A percentile compares a stretch with the other conserved stretches of the same genome.
phyloP scores from a whole-genome alignment of 2,888 invertebrate species.

The Cosmorhoe ocellata region DNA sequence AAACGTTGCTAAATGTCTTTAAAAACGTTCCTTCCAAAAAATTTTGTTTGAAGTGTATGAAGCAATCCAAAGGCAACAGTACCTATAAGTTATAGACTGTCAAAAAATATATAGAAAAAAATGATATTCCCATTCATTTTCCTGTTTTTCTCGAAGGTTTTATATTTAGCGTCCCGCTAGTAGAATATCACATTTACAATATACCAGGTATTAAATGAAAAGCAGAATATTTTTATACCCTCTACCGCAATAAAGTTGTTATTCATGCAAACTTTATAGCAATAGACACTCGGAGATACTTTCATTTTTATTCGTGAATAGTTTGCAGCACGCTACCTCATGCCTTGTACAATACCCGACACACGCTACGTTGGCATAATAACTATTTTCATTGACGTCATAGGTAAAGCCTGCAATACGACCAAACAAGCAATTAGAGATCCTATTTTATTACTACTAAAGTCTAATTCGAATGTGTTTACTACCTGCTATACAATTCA shows the following conservation, averaged over 20 bases:
- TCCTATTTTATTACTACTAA: constrained; percentile 19
- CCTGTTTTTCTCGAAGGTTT: too few species aligned
- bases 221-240: too few species aligned
- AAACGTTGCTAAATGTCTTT: too few species aligned
- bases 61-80: too few species aligned
- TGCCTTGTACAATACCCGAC: constrained; percentile 20
- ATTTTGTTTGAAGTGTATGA: too few species aligned
- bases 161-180: too few species aligned
- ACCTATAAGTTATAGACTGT: too few species aligned
- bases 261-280: constrained; percentile 2
- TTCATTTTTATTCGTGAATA: constrained; percentile 37
- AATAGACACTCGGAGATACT: constrained; percentile 27
- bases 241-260: background rate
- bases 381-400: constrained; percentile 65
- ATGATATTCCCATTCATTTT: too few species aligned
- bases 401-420: constrained; percentile 32
- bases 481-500: constrained; percentile 1
- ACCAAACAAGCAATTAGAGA: constrained; percentile 29
- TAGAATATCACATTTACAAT: too few species aligned
- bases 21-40: too few species aligned
- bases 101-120: too few species aligned
- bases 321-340: constrained; percentile 27
- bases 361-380: constrained; percentile 43
- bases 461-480: constrained; percentile 25
- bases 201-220: too few species aligned